phyloP scores from a whole-genome alignment of 2,888 invertebrate species.

The Strigamia crassipes region DNA sequence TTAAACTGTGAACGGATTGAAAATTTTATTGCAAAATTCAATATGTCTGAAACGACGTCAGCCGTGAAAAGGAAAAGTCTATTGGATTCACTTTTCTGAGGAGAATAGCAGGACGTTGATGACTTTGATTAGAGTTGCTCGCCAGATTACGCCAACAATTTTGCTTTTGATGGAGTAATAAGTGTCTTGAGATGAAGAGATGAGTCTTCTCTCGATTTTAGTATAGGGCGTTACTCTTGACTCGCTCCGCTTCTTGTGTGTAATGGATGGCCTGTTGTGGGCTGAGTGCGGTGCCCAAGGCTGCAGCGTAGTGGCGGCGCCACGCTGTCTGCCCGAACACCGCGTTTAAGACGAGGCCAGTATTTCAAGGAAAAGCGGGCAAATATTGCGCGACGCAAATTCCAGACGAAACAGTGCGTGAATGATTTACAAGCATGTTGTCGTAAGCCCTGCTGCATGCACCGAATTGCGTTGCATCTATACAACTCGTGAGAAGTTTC shows the following conservation, averaged over 20 bases:
- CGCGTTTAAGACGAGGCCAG: slow-evolving; percentile 14
- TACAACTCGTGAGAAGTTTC: neutral
- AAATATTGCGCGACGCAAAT: slow-evolving; percentile 32
- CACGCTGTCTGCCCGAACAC: slow-evolving; percentile 29
- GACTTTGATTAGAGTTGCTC: slow-evolving; percentile 13
- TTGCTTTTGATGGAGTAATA: slow-evolving; percentile 40
- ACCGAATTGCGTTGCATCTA: slow-evolving; percentile 24
- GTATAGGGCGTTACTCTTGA: slow-evolving; percentile 40
- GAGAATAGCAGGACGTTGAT: slow-evolving; percentile 26
- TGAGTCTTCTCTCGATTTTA: slow-evolving; percentile 38
- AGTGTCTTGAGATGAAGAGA: slow-evolving; percentile 36
- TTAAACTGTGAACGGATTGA: neutral
- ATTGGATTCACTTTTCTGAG: slow-evolving; percentile 30
- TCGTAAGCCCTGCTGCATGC: slow-evolving; percentile 19
- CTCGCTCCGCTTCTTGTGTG: slow-evolving; percentile 32
- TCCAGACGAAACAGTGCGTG: slow-evolving; percentile 16
- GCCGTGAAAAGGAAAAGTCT: neutral
- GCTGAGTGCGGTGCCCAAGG: slow-evolving; percentile 32
- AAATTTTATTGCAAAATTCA: neutral
- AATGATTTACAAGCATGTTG: slow-evolving; percentile 29
- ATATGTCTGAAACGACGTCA: neutral
- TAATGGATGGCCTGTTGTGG: slow-evolving; percentile 40
- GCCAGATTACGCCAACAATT: slow-evolving; percentile 35
- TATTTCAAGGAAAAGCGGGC: slow-evolving; percentile 23
- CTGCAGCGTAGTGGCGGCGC: slow-evolving; percentile 28